Conservation (phyloP, 2,113 vertebrate genomes). For the Phylloscopus whistleri region DNA sequence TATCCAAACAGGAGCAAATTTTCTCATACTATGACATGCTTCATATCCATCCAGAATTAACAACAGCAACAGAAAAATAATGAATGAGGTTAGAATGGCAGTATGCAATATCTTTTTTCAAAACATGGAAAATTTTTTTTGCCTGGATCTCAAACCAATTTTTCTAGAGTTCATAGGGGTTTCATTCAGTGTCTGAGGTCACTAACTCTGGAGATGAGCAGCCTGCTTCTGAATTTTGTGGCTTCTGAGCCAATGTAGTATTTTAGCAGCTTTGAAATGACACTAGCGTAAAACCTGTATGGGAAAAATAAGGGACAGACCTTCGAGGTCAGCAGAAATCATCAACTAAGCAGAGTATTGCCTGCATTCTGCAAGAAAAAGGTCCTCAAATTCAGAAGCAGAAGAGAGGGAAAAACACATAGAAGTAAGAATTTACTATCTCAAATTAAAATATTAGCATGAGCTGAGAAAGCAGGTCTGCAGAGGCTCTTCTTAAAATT, state of each 20-base stretch:
- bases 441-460: neutral
- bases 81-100: neutral
- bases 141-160: neutral
- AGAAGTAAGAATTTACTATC: neutral
- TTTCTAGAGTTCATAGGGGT: neutral
- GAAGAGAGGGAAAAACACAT: rapidly evolving
- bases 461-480: neutral
- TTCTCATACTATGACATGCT: neutral
- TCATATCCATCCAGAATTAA: neutral
- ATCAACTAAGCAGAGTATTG: neutral
- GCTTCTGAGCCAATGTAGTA: neutral
- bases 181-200: neutral
- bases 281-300: neutral
- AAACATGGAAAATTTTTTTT: neutral
- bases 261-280: neutral
- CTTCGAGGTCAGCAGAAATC: neutral
- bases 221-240: neutral
- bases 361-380: neutral
- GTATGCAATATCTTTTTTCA: neutral
- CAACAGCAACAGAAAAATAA: neutral
- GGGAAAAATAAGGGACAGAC: neutral
- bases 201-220: neutral
- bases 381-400: neutral
- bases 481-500: neutral
- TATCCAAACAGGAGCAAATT: neutral